Evolutionary conservation across 2,888 invertebrate genomes (phyloP).

Genomic region (Agriopis aurantiaria): DNA sequence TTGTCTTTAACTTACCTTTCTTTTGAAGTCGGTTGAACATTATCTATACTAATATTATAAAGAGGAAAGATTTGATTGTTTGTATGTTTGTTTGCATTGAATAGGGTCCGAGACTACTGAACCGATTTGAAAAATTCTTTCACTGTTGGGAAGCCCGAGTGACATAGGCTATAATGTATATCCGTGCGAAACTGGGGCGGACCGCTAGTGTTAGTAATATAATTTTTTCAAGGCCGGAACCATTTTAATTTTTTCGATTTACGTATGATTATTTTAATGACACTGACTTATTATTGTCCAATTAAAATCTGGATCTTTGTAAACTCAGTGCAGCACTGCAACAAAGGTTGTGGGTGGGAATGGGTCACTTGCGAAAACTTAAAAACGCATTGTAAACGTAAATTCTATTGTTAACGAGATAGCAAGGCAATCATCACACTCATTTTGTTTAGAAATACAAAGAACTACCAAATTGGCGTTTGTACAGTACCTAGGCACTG

Average conservation of each 20-base stretch:
- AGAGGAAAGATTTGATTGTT: no score
- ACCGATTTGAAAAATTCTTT: no score
- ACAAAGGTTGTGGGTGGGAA: constrained; percentile 33
- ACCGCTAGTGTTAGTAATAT: background rate
- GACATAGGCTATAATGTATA: no score
- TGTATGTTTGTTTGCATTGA: no score
- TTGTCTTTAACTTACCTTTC: no score
- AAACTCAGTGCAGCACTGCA: constrained; percentile 15
- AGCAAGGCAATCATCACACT: constrained; percentile 22
- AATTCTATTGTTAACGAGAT: constrained; percentile 35
- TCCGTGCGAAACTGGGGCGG: no score
- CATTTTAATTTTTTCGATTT: background rate
- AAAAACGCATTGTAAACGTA: constrained; percentile 27
- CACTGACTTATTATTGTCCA: background rate
- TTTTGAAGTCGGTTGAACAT: no score
- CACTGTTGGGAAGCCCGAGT: no score
- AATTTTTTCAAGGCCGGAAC: background rate
- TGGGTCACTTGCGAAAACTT: constrained; percentile 32
- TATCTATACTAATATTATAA: no score
- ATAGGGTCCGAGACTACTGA: no score
- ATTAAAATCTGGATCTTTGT: constrained; percentile 1
- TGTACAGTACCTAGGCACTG: background rate
- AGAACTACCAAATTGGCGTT: constrained; percentile 9
- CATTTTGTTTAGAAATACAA: constrained; percentile 23
- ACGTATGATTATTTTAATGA: background rate